Evolutionary conservation across 2,113 vertebrate genomes (phyloP).

Genomic region (Sturnus vulgaris): DNA sequence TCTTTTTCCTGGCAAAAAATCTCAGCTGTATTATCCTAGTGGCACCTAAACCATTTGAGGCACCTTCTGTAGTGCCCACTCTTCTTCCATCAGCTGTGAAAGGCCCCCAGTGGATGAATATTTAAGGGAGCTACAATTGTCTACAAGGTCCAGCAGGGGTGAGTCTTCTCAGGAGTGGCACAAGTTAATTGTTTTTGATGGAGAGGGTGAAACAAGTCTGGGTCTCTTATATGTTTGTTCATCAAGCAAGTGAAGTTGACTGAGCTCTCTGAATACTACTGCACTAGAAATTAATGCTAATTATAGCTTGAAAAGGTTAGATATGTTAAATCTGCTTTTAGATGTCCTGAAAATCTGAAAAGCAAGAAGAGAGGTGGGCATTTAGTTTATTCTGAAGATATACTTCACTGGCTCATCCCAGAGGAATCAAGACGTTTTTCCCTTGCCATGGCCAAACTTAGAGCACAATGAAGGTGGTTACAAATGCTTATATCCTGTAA

Average conservation of each 20-base stretch:
- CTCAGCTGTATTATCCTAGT: not conserved
- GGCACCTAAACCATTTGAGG: not conserved
- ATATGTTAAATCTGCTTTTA: not conserved
- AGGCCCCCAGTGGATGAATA: not conserved
- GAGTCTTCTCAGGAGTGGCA: not conserved
- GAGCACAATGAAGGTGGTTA: not conserved
- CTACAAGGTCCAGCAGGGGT: not conserved
- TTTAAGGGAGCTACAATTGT: not conserved
- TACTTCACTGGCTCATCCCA: not conserved
- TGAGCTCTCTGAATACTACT: not conserved
- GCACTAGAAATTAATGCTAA: constrained; percentile 12
- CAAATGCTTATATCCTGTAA: not conserved
- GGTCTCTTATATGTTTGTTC: not conserved
- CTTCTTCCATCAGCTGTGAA: not conserved
- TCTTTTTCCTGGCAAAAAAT: not conserved
- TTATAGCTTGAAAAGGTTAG: not conserved
- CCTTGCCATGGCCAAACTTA: not conserved
- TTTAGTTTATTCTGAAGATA: not conserved
- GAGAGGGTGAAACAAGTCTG: not conserved
- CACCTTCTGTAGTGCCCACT: not conserved
- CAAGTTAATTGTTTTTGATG: not conserved
- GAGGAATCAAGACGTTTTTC: not conserved
- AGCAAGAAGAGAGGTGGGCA: not conserved
- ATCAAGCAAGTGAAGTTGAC: not conserved
- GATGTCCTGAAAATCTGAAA: not conserved